Evolutionary conservation across 2,797 vertebrate genomes (phyloP).

Genomic region (Simalia tracyae): DNA sequence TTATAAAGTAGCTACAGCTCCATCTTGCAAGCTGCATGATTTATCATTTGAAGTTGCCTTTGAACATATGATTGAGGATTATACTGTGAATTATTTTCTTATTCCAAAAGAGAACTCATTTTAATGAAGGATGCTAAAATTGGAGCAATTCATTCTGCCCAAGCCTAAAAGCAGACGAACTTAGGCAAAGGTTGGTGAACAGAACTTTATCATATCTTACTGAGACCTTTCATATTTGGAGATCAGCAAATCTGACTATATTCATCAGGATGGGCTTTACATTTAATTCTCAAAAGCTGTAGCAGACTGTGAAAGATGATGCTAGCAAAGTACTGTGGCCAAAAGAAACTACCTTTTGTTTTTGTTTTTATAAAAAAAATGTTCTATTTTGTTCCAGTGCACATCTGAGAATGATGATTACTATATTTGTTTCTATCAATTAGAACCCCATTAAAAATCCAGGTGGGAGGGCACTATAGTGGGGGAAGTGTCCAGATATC

Average conservation of each 20-base stretch:
- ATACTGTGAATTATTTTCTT: constrained; percentile 60
- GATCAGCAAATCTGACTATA: constrained; percentile 57
- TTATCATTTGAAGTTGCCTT: constrained; percentile 56
- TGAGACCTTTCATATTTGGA: constrained; percentile 40
- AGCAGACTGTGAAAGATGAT: constrained; percentile 37
- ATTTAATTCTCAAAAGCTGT: constrained; percentile 40
- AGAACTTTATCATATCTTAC: constrained; percentile 47
- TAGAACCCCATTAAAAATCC: background rate
- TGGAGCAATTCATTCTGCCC: constrained; percentile 65
- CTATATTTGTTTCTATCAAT: constrained; percentile 20
- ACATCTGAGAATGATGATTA: constrained; percentile 16
- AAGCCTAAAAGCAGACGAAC: constrained; percentile 60
- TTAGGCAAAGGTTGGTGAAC: constrained; percentile 65
- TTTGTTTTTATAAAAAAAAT: background rate
- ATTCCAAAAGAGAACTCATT: constrained; percentile 58
- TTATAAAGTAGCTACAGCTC: constrained; percentile 60
- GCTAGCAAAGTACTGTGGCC: constrained; percentile 1
- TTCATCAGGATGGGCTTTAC: constrained; percentile 32
- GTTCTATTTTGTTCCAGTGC: background rate
- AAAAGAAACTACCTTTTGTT: background rate
- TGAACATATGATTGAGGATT: constrained; percentile 57
- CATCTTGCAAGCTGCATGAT: constrained; percentile 40
- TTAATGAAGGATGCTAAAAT: constrained; percentile 64
- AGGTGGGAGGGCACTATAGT: background rate
- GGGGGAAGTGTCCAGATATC: background rate